Conservation (phyloP, 1,140 invertebrate genomes). For the Atta colombica region DNA sequence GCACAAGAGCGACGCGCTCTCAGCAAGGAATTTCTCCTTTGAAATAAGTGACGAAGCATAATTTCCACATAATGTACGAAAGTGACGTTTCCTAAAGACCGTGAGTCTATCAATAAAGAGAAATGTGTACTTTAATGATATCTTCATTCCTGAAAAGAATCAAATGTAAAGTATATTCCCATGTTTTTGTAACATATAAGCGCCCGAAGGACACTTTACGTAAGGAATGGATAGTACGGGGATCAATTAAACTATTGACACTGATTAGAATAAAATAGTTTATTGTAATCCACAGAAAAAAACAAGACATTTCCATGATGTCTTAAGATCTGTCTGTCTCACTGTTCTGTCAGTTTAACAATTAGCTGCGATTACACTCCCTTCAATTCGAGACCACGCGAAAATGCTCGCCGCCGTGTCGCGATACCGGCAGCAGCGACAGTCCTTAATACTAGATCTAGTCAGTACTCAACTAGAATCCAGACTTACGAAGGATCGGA, state of each 20-base stretch:
- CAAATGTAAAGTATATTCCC: neutral
- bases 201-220: neutral
- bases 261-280: conserved; percentile 86
- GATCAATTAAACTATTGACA: neutral
- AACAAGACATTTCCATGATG: conserved; percentile 85
- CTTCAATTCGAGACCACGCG: conserved; percentile 67
- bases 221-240: neutral
- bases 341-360: conserved; percentile 85
- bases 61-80: conserved; percentile 18
- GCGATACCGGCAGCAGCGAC: conserved; percentile 60
- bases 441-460: conserved; percentile 38
- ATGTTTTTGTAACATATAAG: neutral
- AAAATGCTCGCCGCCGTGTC: conserved; percentile 48
- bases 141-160: conserved; percentile 2
- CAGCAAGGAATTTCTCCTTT: neutral
- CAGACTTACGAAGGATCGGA: conserved; percentile 38
- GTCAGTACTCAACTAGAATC: neutral
- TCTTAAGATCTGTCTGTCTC: conserved; percentile 81
- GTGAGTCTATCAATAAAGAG: conserved; percentile 60
- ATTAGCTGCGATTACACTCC: conserved; percentile 82
- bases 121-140: conserved; percentile 43
- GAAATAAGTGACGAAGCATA: conserved; percentile 22
- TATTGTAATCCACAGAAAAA: conserved; percentile 87
- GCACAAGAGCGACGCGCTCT: neutral
- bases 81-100: conserved; percentile 8